Percentiles rank a stretch among this genome's conserved stretches.
phyloP scores from a whole-genome alignment of 2,888 invertebrate genomes.

The Cephalotes varians region DNA sequence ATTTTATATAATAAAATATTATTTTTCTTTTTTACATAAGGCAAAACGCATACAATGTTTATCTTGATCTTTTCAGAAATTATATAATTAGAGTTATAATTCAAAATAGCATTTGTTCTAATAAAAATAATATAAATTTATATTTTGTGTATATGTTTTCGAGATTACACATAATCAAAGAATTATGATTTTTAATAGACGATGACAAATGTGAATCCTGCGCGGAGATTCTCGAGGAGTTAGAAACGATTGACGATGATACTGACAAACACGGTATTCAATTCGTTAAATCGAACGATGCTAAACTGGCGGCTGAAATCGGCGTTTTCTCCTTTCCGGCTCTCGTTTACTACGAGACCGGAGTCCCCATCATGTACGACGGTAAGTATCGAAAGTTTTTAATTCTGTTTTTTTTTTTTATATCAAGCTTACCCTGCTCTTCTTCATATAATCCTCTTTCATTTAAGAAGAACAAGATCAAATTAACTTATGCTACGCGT shows the following conservation, averaged over 20 bases:
- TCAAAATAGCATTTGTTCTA: neutral
- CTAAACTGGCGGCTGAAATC: conserved; percentile 95
- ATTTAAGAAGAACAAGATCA: conserved; percentile 10
- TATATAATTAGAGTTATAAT: neutral
- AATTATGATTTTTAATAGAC: conserved; percentile 86
- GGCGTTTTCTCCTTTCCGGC: conserved; percentile 97
- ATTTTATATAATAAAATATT: neutral
- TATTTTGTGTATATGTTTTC: neutral
- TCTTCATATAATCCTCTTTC: neutral
- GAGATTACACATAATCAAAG: neutral
- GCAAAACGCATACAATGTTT: neutral
- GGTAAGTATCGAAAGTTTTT: conserved; percentile 88
- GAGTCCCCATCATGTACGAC: conserved; percentile 97
- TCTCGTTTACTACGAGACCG: conserved; percentile 96
- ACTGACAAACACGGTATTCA: conserved; percentile 97
- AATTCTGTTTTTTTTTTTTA: conserved; percentile 59
- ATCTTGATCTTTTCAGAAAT: neutral
- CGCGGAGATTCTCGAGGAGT: conserved; percentile 93
- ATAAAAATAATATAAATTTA: conserved; percentile 15
- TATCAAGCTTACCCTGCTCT: neutral
- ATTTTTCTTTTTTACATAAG: neutral
- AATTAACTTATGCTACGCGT: neutral
- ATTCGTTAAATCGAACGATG: conserved; percentile 97
- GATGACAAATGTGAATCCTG: conserved; percentile 95
- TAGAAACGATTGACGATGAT: conserved; percentile 97